phyloP scores from a whole-genome alignment of 2,113 vertebrate genomes.

The Cervus canadensis region DNA sequence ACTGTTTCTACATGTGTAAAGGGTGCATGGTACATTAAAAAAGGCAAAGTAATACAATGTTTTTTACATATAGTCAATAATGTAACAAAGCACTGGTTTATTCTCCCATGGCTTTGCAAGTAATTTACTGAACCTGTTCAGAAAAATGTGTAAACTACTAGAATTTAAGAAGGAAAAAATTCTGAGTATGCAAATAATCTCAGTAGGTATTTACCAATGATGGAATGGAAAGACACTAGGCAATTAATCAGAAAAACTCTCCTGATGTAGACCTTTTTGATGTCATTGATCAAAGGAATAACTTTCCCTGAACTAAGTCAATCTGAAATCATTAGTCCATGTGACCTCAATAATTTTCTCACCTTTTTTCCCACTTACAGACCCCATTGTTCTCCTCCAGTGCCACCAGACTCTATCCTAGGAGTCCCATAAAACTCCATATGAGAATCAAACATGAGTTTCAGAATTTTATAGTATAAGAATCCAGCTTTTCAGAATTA shows the following conservation, averaged over 20 bases:
- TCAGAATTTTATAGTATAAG: background rate
- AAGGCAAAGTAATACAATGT: background rate
- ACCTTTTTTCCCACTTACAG: background rate
- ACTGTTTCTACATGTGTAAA: background rate
- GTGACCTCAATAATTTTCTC: background rate
- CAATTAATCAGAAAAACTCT: background rate
- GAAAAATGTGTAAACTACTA: background rate
- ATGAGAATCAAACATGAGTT: background rate
- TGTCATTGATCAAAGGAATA: background rate
- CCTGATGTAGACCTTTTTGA: background rate
- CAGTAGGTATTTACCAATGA: background rate
- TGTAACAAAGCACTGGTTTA: background rate
- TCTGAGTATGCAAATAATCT: background rate
- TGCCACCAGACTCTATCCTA: background rate
- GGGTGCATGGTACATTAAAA: background rate
- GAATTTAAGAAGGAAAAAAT: conserved; percentile 17
- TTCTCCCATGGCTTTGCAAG: background rate
- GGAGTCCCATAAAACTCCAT: background rate
- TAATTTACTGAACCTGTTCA: background rate
- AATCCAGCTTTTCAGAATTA: background rate
- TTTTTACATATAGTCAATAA: background rate
- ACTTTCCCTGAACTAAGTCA: background rate
- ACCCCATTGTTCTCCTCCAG: background rate
- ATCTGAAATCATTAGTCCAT: background rate
- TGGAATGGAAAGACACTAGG: background rate